Evolutionary conservation across 2,113 vertebrate species (phyloP).

Genomic region (Crotalus viridis): DNA sequence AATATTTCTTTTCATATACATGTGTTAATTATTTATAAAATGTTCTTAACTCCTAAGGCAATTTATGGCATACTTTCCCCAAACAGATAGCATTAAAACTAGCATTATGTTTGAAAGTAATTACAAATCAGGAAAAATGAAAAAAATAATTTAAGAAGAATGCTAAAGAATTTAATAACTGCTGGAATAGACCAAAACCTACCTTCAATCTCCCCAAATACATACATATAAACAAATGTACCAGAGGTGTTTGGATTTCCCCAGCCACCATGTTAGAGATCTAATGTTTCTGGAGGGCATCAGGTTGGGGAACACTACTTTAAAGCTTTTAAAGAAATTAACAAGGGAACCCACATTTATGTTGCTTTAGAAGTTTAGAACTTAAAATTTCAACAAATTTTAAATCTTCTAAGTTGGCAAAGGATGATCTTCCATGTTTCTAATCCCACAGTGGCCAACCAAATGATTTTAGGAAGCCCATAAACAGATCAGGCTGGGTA

Average conservation of each 20-base stretch:
- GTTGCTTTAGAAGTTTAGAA: background rate
- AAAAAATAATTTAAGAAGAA: background rate
- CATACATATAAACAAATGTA: background rate
- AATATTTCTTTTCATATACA: background rate
- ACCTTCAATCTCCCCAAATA: background rate
- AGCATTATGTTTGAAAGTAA: background rate
- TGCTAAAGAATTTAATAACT: background rate
- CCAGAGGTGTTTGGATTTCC: background rate
- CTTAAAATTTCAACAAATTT: background rate
- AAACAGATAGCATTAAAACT: background rate
- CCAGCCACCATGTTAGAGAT: background rate
- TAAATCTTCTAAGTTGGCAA: background rate
- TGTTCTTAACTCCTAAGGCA: background rate
- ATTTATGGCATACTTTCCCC: background rate
- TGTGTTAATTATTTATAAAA: background rate
- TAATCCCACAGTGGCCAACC: background rate
- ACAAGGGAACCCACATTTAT: background rate
- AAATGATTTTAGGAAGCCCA: background rate
- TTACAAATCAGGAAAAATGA: background rate
- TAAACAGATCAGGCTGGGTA: background rate
- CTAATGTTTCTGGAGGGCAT: background rate
- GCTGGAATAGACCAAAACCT: background rate
- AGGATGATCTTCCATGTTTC: background rate
- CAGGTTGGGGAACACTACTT: background rate
- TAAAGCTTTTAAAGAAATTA: background rate